Base-by-base conservation (phyloP, 2,113 vertebrate genomes). In the Ploceus nigricollis region DNA sequence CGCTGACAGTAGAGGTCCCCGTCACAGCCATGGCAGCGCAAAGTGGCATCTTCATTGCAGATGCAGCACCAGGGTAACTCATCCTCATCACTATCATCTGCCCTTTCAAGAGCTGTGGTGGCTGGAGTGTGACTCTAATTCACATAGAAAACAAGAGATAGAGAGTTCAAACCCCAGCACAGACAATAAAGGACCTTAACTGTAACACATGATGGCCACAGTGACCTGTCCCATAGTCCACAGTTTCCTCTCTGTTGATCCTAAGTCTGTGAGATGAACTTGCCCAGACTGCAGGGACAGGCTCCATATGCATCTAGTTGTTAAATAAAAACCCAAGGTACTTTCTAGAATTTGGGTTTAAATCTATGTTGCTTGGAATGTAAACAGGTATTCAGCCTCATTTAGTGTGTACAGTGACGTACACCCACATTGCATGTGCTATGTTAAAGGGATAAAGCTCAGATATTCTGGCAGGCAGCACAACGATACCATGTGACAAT, bases 31-130 rank as follows among this genome's bases (percentile, higher is more conserved):
- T 98, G 97, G 83, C 99, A 99, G 69, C 99, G 99, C 61, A 99
- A 71, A 6, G 95, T 95, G 76, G 99, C 99, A 8, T 99, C 98
- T 53, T 98, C 98, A 2, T 99, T 99, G 96, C 99, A 99, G 98
- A 99, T 99, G 94, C 99, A 99, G 96, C 99, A 99, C 99, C 99
- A 99, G 19, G 99, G 99, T 90, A 99, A 98, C 96, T 99, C 99
- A 13, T 99, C 99, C 2, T 98, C 98, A 28, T 98, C 98, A 12
- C 98, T 98, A 85, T 98, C 97, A 51, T 98, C 95, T n/a, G 91
- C 66, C 61, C 63, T 65, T 70, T 60, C 13, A 81, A 97, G 45
- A 75, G 83, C 87, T 53, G 95, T 50, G 28, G 82, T 58, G 12
- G 89, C 51, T 72, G 96, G 91, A 27, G 90, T 44, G 48, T 95